Percentiles rank a stretch among this genome's conserved stretches.
Evolutionary conservation across 2,113 vertebrate genomes (phyloP).

Genomic region (Eulemur rufifrons): DNA sequence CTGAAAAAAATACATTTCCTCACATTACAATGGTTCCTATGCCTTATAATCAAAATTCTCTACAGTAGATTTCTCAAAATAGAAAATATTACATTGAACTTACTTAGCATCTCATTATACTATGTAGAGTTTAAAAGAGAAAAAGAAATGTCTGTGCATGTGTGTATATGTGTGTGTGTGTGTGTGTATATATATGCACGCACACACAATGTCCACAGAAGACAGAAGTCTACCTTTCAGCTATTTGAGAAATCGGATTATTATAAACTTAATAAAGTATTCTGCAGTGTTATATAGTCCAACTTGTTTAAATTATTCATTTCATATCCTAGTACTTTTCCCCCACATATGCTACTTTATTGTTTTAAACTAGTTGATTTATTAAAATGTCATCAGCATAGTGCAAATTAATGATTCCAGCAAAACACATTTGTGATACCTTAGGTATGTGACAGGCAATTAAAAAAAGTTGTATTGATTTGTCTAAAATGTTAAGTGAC

Average conservation of each 20-base stretch:
- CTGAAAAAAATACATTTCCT: not conserved
- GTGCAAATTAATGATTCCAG: conserved; percentile 76
- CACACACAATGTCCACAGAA: not conserved
- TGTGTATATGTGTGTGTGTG: too few species aligned
- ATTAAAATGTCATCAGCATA: conserved; percentile 68
- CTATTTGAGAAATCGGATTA: conserved; percentile 20
- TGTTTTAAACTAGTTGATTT: conserved; percentile 75
- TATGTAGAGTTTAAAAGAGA: conserved; percentile 2
- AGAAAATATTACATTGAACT: not conserved
- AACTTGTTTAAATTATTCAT: conserved; percentile 76
- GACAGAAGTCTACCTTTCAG: not conserved
- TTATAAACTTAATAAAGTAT: conserved; percentile 53
- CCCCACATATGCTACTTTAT: not conserved
- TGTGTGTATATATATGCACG: too few species aligned
- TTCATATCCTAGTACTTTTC: conserved; percentile 54
- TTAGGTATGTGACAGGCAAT: conserved; percentile 78
- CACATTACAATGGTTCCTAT: not conserved
- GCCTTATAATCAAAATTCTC: not conserved
- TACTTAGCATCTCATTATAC: not conserved
- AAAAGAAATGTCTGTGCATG: not conserved
- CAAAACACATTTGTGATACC: conserved; percentile 73
- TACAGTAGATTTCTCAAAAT: not conserved
- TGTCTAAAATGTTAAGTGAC: conserved; percentile 86
- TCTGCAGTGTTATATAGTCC: conserved; percentile 23
- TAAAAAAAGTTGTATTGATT: conserved; percentile 83